These are phyloP conservation scores for Trachelus stipa DNA, from an alignment of 2,888 invertebrate species.

Conservation along the genomic window DNA sequence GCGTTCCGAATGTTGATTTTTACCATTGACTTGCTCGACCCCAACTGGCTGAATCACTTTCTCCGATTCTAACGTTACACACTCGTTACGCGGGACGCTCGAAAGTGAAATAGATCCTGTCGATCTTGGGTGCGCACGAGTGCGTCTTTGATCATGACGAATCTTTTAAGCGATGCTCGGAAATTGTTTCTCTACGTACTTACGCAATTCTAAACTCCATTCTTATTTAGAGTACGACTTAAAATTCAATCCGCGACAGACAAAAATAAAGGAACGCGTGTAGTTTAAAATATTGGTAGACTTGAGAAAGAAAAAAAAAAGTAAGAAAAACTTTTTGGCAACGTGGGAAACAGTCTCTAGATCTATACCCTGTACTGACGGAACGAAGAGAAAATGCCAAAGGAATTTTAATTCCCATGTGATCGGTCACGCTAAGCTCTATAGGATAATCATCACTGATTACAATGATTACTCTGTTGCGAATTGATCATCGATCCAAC, in stretches of 20 bases:
- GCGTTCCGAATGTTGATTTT: constrained; percentile 53
- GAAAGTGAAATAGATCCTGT: constrained; percentile 57
- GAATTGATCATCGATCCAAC: background rate
- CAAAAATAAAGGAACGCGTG: background rate
- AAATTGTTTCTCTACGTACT: background rate
- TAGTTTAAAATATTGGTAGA: background rate
- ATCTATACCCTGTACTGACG: background rate
- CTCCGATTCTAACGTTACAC: constrained; percentile 58
- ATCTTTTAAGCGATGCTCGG: background rate
- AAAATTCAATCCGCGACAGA: background rate
- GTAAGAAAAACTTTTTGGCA: constrained; percentile 14
- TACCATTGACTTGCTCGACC: constrained; percentile 44
- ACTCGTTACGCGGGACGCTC: constrained; percentile 39
- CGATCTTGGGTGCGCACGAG: background rate
- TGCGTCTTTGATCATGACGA: background rate
- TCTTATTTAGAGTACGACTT: background rate
- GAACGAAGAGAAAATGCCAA: background rate
- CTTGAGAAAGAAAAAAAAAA: background rate
- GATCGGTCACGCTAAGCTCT: background rate
- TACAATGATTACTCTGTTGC: background rate
- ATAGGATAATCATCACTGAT: background rate
- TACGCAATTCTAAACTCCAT: background rate
- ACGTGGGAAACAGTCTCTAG: background rate
- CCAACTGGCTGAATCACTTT: constrained; percentile 30
- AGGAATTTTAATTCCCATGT: background rate